Evolutionary conservation across 2,888 invertebrate species (phyloP), one percentile per base, ranked within the genome.

Genomic region (Strigamia crassipes): DNA sequence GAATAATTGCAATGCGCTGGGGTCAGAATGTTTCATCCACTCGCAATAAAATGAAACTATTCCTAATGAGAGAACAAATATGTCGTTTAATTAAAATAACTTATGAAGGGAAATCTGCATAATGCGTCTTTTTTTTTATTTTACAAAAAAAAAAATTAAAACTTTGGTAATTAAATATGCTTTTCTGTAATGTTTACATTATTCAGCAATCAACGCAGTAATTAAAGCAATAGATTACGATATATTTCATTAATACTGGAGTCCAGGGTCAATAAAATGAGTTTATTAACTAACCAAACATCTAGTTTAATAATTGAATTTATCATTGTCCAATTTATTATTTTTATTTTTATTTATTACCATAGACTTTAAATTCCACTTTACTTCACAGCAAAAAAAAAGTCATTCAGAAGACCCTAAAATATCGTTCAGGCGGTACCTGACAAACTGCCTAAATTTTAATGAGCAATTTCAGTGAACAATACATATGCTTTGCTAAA

Each of bases 1-100:
- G 56, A 56, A 56, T 56, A 56, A 56, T 56, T 56, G 56, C 56
- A 56, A 56, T 56, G 56, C 56, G 56, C 56, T 56, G 56, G 56
- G 56, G 56, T 56, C 56, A 56, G 56, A 2, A 18, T 21, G 56
- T 21, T 56, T 21, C 56, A 56, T 56, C 56, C 2, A 56, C 56
- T 18, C 56, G 56, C 56, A 56, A 56, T 56, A 56, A 56, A 56
- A 56, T 56, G 56, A 15, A 56, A 56, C 18, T 56, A 56, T 56
- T 56, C 15, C 21, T 56, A 56, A 56, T 56, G 56, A 56, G 56
- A 56, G 56, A 56, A 56, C 56, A 56, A 56, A 56, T 56, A n/a
- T 21, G 56, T 56, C 56, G 56, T 56, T 56, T 56, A 56, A 56
- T 56, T 56, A 56, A 56, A 56, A 56, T 56, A n/a, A 56, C 56